A percentile compares a stretch with the other conserved stretches of the same genome.
These are phyloP conservation scores for Cladopsammia gracilis DNA, from an alignment of 64 coral and sea anemone species.

Conservation along the genomic window DNA sequence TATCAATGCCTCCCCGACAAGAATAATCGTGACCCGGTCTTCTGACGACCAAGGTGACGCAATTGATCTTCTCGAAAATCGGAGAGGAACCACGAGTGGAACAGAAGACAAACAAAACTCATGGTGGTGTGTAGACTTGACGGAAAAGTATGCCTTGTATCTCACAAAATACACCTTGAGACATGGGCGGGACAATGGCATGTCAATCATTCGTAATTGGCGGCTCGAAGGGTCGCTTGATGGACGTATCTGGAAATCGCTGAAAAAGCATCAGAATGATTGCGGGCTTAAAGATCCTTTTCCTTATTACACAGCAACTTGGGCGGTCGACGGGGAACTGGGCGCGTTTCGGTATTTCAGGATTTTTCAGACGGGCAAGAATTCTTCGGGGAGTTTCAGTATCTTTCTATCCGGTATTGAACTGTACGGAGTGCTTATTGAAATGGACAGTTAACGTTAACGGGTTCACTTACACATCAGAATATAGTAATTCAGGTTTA, in stretches of 20 bases:
- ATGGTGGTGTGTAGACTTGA: slow-evolving; percentile 87
- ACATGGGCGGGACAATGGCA: slow-evolving; percentile 80
- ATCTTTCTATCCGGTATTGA: slow-evolving; percentile 87
- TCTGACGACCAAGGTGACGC: slow-evolving; percentile 69
- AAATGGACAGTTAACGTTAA: neutral
- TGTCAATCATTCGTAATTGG: slow-evolving; percentile 80
- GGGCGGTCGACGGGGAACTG: slow-evolving; percentile 76
- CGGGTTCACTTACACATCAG: too few relatives aligned
- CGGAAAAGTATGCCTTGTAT: slow-evolving; percentile 68
- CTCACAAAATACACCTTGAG: slow-evolving; percentile 68
- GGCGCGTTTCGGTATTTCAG: slow-evolving; percentile 80
- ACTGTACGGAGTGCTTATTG: slow-evolving; percentile 77
- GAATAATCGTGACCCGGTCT: slow-evolving; percentile 60
- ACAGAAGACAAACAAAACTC: slow-evolving; percentile 80
- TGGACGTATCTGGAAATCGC: slow-evolving; percentile 65
- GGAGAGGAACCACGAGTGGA: slow-evolving; percentile 76
- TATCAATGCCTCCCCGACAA: slow-evolving; percentile 2
- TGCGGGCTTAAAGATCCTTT: slow-evolving; percentile 66
- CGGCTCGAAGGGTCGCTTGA: slow-evolving; percentile 83
- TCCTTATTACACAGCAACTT: slow-evolving; percentile 85
- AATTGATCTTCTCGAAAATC: slow-evolving; percentile 72
- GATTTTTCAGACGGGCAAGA: slow-evolving; percentile 89
- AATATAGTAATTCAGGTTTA: too few relatives aligned
- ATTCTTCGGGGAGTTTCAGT: slow-evolving; percentile 78
- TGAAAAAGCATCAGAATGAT: slow-evolving; percentile 79